These are phyloP conservation scores for Mus spicilegus DNA, from an alignment of 2,113 vertebrate genomes.

Conservation along the genomic window DNA sequence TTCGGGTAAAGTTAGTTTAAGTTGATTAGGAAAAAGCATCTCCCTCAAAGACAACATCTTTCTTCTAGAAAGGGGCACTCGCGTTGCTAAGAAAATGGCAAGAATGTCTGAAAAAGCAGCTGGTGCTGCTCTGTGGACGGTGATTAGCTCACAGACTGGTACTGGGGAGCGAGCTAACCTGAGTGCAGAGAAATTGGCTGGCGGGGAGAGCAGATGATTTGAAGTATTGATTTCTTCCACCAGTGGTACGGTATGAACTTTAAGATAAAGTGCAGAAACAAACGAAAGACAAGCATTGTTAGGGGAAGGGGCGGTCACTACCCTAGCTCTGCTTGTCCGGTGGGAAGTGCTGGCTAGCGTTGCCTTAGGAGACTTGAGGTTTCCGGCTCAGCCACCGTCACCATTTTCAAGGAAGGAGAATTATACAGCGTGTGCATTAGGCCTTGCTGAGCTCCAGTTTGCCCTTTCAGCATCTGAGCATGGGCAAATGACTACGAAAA, in stretches of 20 bases:
- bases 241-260: slow-evolving; percentile 79
- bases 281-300: slow-evolving; percentile 80
- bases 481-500: slow-evolving; percentile 69
- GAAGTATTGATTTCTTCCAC: slow-evolving; percentile 78
- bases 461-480: slow-evolving; percentile 75
- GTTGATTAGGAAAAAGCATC: slow-evolving; percentile 64
- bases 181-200: slow-evolving; percentile 56
- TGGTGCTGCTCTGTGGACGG: slow-evolving; percentile 57
- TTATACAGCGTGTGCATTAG: not conserved
- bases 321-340: not conserved
- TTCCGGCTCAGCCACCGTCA: not conserved
- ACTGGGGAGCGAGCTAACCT: not conserved
- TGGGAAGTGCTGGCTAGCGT: not conserved
- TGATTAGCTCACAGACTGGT: not conserved
- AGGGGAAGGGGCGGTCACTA: slow-evolving; percentile 65
- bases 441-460: slow-evolving; percentile 66
- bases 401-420: slow-evolving; percentile 47
- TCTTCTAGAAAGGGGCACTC: slow-evolving; percentile 61
- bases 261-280: slow-evolving; percentile 81
- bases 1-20: slow-evolving; percentile 83
- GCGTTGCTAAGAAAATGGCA: slow-evolving; percentile 70
- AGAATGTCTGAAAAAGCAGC: slow-evolving; percentile 76
- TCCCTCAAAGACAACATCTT: slow-evolving; percentile 41
- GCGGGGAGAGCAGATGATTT: slow-evolving; percentile 64
- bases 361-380: not conserved